phyloP scores from a whole-genome alignment of 2,888 invertebrate genomes.

The Hipparchia sbordonii region DNA sequence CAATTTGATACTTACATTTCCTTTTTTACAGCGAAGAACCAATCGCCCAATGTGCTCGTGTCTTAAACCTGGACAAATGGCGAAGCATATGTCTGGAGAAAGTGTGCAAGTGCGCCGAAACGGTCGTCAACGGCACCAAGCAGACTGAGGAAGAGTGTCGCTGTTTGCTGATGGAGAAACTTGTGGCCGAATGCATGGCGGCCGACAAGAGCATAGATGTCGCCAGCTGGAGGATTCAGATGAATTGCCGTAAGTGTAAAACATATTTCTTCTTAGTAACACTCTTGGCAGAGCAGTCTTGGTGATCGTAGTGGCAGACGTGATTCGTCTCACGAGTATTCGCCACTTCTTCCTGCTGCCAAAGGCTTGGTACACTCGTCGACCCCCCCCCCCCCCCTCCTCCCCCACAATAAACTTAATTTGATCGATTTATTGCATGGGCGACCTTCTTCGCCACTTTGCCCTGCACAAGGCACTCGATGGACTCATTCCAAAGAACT shows the following conservation, averaged over 20 bases:
- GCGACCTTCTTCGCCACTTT: too few species aligned
- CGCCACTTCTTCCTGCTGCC: too few species aligned
- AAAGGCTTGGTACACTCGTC: too few species aligned
- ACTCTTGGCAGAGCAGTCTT: too few species aligned
- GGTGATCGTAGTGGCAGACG: too few species aligned
- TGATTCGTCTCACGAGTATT: too few species aligned
- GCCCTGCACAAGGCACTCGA: too few species aligned
- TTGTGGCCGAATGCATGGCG: conserved; percentile 89
- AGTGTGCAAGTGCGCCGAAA: conserved; percentile 87
- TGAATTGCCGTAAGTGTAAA: conserved; percentile 86
- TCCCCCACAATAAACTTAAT: too few species aligned
- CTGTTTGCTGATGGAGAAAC: conserved; percentile 86
- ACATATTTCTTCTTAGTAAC: too few species aligned
- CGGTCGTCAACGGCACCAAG: conserved; percentile 69
- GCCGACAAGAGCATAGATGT: conserved; percentile 85
- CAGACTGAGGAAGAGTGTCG: conserved; percentile 80
- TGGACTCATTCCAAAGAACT: too few species aligned
- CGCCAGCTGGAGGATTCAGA: conserved; percentile 86
- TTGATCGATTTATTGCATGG: too few species aligned
- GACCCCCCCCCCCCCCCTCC: too few species aligned
- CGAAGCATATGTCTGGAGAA: conserved; percentile 89
- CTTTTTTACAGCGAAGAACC: conserved; percentile 84
- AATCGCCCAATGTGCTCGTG: conserved; percentile 84
- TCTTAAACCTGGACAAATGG: conserved; percentile 86
- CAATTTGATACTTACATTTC: neutral